These are phyloP conservation scores for Phacellophora camtschatica DNA, from an alignment of 30 jellyfish, hydroid and myxozoan genomes.

Conservation along the genomic window DNA sequence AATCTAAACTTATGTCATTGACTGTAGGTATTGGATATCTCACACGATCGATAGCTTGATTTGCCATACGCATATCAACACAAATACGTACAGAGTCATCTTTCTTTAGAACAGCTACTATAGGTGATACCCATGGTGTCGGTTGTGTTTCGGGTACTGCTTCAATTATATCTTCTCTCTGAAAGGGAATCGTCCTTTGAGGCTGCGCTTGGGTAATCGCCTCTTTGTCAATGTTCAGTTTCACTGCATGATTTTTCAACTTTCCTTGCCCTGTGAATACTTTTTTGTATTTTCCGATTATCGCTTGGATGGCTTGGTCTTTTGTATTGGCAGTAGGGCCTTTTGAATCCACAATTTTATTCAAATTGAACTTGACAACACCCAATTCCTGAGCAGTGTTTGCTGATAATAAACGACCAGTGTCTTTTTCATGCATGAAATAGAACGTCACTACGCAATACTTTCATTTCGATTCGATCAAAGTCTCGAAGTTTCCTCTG, in stretches of 20 bases:
- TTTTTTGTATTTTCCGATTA: too few relatives aligned
- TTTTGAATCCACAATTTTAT: not conserved
- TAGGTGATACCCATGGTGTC: constrained; percentile 68
- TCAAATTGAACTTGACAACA: not conserved
- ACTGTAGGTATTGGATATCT: constrained; percentile 58
- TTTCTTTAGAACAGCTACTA: constrained; percentile 48
- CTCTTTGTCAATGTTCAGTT: too few relatives aligned
- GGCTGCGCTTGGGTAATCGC: too few relatives aligned
- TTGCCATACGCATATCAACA: constrained; percentile 54
- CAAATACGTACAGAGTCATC: constrained; percentile 17
- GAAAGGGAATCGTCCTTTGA: too few relatives aligned
- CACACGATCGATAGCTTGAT: constrained; percentile 41
- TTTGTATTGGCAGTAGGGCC: not conserved
- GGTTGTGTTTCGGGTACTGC: constrained; percentile 35
- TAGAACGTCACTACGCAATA: not conserved
- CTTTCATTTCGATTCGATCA: constrained; percentile 10
- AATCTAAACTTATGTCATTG: constrained; percentile 24
- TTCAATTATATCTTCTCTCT: too few relatives aligned
- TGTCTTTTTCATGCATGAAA: constrained; percentile 8
- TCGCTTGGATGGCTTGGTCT: not conserved
- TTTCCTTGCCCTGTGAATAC: too few relatives aligned
- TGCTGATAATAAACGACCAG: not conserved
- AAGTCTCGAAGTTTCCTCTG: constrained; percentile 12
- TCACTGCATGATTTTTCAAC: too few relatives aligned
- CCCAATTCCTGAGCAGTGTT: constrained; percentile 4